phyloP scores from a whole-genome alignment of 1,140 invertebrate genomes.

The Platyscapa corneri region DNA sequence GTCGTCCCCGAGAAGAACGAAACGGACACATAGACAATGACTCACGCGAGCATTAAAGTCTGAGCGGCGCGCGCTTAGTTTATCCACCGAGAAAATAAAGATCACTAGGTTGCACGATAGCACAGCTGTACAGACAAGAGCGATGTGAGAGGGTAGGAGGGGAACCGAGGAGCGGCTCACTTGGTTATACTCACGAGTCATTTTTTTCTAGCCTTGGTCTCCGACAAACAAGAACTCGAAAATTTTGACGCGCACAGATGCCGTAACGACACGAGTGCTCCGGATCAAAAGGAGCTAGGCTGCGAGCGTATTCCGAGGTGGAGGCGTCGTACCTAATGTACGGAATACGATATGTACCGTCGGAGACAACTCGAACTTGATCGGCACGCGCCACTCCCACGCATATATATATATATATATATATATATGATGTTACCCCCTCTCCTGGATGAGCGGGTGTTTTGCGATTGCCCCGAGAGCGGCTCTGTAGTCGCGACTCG shows the following conservation, averaged over 20 bases:
- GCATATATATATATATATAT: neutral
- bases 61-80: too few relatives aligned
- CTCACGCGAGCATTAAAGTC: too few relatives aligned
- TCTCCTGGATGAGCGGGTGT: neutral
- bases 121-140: too few relatives aligned
- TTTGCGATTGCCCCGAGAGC: neutral
- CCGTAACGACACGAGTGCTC: neutral
- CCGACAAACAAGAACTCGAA: constrained; percentile 62
- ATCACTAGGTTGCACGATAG: too few relatives aligned
- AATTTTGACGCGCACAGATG: neutral
- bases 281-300: neutral
- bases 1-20: neutral
- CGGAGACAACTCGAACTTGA: neutral
- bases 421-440: neutral
- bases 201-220: constrained; percentile 68
- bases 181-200: constrained; percentile 69
- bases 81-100: too few relatives aligned
- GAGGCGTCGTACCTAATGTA: neutral
- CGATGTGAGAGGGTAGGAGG: too few relatives aligned
- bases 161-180: too few relatives aligned
- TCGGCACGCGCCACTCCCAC: neutral
- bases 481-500: neutral
- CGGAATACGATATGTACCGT: neutral
- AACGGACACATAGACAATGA: too few relatives aligned
- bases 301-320: neutral